Evolutionary conservation across 2,113 vertebrate genomes (phyloP).

Genomic region (Peromyscus maniculatus): DNA sequence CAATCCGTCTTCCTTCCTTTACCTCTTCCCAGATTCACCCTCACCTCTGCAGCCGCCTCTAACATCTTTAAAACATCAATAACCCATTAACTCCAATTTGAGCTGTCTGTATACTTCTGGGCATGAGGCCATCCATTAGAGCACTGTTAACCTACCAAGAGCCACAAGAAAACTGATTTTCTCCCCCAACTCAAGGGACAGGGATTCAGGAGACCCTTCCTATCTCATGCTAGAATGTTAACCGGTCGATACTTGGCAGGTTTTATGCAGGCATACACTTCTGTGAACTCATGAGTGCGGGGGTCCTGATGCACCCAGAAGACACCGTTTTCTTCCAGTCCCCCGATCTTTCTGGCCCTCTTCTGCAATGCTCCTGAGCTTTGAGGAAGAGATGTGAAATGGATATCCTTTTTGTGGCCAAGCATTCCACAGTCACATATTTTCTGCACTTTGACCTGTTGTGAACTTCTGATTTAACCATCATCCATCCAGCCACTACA

Average conservation of each 20-base stretch:
- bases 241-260: not conserved
- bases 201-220: not conserved
- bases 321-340: not conserved
- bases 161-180: not conserved
- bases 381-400: not conserved
- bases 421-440: not conserved
- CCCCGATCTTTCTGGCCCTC: not conserved
- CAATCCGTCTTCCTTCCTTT: not conserved
- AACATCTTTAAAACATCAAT: not conserved
- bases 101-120: not conserved
- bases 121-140: not conserved
- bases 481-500: not conserved
- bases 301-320: not conserved
- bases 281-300: not conserved
- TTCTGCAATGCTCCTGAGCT: not conserved
- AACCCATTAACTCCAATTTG: not conserved
- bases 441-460: not conserved
- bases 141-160: not conserved
- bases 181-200: not conserved
- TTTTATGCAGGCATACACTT: not conserved
- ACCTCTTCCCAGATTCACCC: not conserved
- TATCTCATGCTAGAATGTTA: not conserved
- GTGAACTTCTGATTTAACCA: not conserved
- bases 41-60: not conserved
- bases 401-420: not conserved